Conservation (phyloP, 2,113 vertebrate species). For the Urocynchramus pylzowi region DNA sequence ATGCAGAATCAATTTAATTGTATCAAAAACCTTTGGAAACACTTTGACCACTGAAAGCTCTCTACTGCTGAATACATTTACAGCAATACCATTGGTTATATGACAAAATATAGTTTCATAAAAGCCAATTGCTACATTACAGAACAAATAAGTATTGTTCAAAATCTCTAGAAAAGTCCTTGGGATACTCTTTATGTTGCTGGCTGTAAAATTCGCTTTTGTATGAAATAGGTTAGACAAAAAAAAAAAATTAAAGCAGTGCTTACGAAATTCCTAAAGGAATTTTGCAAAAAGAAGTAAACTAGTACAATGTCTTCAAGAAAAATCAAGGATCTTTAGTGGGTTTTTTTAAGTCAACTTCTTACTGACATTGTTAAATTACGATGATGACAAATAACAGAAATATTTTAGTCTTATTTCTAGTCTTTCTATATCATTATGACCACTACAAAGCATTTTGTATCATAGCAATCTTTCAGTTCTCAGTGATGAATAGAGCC, state of each 20-base stretch:
- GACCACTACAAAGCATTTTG: not conserved
- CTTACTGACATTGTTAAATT: not conserved
- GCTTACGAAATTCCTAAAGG: not conserved
- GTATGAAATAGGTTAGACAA: not conserved
- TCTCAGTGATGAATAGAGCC: not conserved
- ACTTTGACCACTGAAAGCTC: not conserved
- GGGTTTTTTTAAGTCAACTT: not conserved
- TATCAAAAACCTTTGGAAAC: not conserved
- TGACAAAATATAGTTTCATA: conserved; percentile 5
- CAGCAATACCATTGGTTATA: not conserved
- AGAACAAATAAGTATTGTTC: not conserved
- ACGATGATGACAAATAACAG: not conserved
- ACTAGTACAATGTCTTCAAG: not conserved
- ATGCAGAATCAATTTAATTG: not conserved
- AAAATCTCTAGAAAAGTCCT: not conserved
- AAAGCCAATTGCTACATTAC: not conserved
- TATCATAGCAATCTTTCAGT: not conserved
- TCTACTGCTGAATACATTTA: not conserved
- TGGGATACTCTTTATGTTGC: not conserved
- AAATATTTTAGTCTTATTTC: not conserved
- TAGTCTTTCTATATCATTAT: not conserved
- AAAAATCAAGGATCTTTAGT: not conserved
- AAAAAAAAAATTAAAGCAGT: not conserved
- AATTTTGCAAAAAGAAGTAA: not conserved
- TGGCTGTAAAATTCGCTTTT: not conserved